These are phyloP conservation scores for Chelonoidis abingdonii DNA, from an alignment of 2,113 vertebrate species.

Conservation along the genomic window DNA sequence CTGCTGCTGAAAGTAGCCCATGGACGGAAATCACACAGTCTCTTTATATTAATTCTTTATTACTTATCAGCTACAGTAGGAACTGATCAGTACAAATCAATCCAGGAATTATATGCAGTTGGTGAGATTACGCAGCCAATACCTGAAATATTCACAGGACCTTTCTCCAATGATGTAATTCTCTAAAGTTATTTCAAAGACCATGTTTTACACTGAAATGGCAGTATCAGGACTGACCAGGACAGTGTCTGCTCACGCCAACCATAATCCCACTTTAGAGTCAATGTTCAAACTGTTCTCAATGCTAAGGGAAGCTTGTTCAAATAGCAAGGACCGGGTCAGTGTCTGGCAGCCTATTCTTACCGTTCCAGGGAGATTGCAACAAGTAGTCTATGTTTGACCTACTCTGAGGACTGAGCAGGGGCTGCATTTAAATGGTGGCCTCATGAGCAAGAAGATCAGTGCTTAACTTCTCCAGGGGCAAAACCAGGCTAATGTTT, in stretches of 20 bases:
- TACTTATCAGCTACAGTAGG: not conserved
- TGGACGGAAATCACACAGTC: fast-evolving
- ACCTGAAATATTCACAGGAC: not conserved
- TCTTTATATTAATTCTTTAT: conserved; percentile 37
- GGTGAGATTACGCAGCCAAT: not conserved
- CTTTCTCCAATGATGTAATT: not conserved
- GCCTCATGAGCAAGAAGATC: not conserved
- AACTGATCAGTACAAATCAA: not conserved
- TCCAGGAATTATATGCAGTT: not conserved
- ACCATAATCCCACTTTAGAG: fast-evolving
- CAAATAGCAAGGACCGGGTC: fast-evolving
- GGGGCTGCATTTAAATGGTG: not conserved
- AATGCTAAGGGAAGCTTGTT: fast-evolving
- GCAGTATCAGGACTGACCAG: not conserved
- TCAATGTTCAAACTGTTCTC: fast-evolving
- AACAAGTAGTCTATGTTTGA: fast-evolving
- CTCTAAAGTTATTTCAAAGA: not conserved
- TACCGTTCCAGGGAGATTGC: not conserved
- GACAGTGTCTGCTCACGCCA: not conserved
- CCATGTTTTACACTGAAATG: fast-evolving
- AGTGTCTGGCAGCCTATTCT: not conserved
- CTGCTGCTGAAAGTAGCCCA: not conserved
- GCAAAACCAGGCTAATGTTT: not conserved
- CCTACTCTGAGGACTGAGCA: not conserved
- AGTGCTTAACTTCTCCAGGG: not conserved